A percentile compares a stretch with the other conserved stretches of the same genome.
Evolutionary conservation across 2,113 vertebrate species (phyloP).

Genomic region (Anarrhichthys ocellatus): DNA sequence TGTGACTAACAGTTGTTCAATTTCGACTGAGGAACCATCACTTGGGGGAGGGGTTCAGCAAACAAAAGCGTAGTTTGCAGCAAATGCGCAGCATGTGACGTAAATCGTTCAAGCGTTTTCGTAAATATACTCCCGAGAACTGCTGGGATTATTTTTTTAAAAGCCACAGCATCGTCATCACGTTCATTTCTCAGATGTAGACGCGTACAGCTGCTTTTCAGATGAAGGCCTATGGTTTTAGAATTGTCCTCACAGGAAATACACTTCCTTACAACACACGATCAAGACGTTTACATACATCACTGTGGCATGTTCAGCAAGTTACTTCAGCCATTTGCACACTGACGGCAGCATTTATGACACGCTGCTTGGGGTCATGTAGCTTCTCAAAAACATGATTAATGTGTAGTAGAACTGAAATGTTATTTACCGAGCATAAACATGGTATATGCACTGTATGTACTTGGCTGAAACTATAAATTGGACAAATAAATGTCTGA

Average conservation of each 20-base stretch:
- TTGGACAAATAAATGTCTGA: conserved; percentile 64
- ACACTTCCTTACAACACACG: not conserved
- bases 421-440: conserved; percentile 76
- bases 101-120: conserved; percentile 32
- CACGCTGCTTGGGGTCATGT: conserved; percentile 68
- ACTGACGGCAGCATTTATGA: conserved; percentile 38
- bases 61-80: not conserved
- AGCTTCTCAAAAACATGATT: conserved; percentile 65
- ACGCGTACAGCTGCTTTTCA: not conserved
- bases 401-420: conserved; percentile 67
- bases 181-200: not conserved
- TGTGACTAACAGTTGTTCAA: not conserved
- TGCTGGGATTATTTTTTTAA: conserved; percentile 11
- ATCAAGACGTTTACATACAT: not conserved
- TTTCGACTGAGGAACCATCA: not conserved
- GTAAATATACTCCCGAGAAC: conserved; percentile 35
- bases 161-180: not conserved
- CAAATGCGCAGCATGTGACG: conserved; percentile 15
- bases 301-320: conserved; percentile 57
- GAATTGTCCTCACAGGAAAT: not conserved
- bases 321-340: conserved; percentile 27
- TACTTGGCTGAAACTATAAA: conserved; percentile 72
- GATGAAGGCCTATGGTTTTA: not conserved
- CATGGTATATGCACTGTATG: conserved; percentile 74
- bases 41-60: not conserved